These are phyloP conservation scores for Alitta virens DNA, from an alignment of 2,888 invertebrate species.

Conservation along the genomic window DNA sequence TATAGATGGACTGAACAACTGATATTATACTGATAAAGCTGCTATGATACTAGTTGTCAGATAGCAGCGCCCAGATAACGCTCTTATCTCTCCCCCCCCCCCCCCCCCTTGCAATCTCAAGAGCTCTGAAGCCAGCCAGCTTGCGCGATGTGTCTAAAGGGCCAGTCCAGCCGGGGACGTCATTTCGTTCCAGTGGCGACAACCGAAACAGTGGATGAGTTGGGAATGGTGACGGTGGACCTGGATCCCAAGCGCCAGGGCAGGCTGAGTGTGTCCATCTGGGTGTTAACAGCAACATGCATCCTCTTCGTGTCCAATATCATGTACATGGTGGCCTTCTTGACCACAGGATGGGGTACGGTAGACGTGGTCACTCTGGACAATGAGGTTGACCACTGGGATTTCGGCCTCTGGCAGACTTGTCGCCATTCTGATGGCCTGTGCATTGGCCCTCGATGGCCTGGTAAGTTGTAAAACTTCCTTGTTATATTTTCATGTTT, in stretches of 20 bases:
- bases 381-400: slow-evolving; percentile 19
- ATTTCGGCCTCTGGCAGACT: slow-evolving; percentile 30
- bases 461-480: slow-evolving; percentile 24
- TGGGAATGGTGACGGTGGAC: background rate
- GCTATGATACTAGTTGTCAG: too few species aligned
- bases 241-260: background rate
- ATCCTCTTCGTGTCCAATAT: background rate
- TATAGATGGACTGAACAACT: too few species aligned
- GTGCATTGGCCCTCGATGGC: slow-evolving; percentile 26
- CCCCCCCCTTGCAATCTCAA: too few species aligned
- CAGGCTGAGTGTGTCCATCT: background rate
- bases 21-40: too few species aligned
- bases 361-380: background rate
- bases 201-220: background rate
- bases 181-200: background rate
- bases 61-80: too few species aligned
- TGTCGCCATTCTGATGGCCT: slow-evolving; percentile 25
- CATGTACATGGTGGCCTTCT: slow-evolving; percentile 1
- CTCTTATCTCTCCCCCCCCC: too few species aligned
- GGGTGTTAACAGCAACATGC: background rate
- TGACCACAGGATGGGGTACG: background rate
- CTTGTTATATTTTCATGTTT: background rate
- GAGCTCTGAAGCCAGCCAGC: too few species aligned
- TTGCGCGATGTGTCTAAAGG: too few species aligned
- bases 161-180: too few species aligned